Evolutionary conservation across 2,113 vertebrate genomes (phyloP), one percentile per base, ranked within the genome.

Genomic region (Amphiprion percula): DNA sequence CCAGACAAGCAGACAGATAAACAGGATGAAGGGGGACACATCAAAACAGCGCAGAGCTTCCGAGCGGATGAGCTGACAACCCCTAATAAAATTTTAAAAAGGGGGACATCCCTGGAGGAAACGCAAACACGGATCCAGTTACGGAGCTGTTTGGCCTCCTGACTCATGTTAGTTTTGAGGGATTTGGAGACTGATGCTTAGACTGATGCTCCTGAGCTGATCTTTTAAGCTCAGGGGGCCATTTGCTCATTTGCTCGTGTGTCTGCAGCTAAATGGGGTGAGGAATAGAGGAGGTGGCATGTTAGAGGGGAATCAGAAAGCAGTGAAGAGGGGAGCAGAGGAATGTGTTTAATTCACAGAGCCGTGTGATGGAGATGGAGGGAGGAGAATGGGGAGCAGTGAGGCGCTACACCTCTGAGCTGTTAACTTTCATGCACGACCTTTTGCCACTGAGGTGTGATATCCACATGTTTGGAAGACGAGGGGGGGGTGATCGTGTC

Each of bases 361-460:
- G 73, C 52, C 9, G 65, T 90, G 85, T 63, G 90, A 90, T 21
- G 72, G 75, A 84, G 68, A 59, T 37, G 64, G 64, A 81, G 75
- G 78, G 82, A 75, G 71, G 74, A 77, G 71, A 68, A 54, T 0
- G 28, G 44, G 47, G 65, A 77, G 80, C 69, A 46, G 68, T n/a
- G 80, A 91, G 87, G 56, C 2, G 50, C 73, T 73, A 81, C 82
- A 74, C 84, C 87, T 91, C 84, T 0, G 53, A 91, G 91, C 65
- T 87, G 89, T 91, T 90, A 87, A 90, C 77, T 91, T 78, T 80
- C 88, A 91, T 84, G 83, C 86, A 65, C 5, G 53, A 93, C 91
- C 93, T 94, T 94, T 95, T 93, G 91, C 82, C 90, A 87, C 74
- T 0, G 44, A 90, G 87, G 91, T 91, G 94, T 84, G 90, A 94